Evolutionary conservation across 2,797 vertebrate genomes (phyloP), one percentile per base, ranked within the genome.

Genomic region (Rousettus madagascariensis): DNA sequence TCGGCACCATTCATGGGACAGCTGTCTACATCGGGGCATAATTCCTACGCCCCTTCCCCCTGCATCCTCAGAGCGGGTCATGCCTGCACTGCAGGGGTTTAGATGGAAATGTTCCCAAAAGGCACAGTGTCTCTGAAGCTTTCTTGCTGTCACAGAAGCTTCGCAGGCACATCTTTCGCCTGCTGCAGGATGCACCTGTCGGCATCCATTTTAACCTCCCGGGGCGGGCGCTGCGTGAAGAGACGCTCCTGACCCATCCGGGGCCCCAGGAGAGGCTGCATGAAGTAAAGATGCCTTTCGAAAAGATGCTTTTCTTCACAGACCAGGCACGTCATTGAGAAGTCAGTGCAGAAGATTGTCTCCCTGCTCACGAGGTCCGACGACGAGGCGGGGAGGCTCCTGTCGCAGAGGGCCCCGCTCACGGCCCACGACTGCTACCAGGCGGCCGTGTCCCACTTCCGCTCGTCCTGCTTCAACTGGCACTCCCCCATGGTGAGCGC

Each of bases 401-500:
- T 99, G 53, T 97, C 98, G 3, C 95, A 97, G 6, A 98, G 97
- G 72, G 8, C 96, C 7, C 97, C 97, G 0, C 98, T 99, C 95
- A 98, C 97, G 0, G 98, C 99, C 93, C 98, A 99, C 0, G 78
- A 96, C 53, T 99, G 99, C 97, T 99, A 99, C 98, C 97, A 98
- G 96, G 87, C 97, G 0, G 98, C 98, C 0, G 97, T 98, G 55
- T 96, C 96, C 0, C 98, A 99, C 98, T 99, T 99, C 99, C 99
- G 99, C 96, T 87, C 95, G 19, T 98, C 12, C 95, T 99, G 99
- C 98, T 99, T 99, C 98, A 99, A 99, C 98, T 99, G 99, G 99
- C 99, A 99, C 97, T 97, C 97, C 10, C 0, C 98, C 0, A 90
- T 98, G 99, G 99, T 99, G 97, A 98, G 97, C 86, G 61, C 57